Percentiles rank a stretch among this genome's conserved stretches.
Evolutionary conservation across 2,797 vertebrate genomes (phyloP).

Genomic region (Paedocypris micromegethes): DNA sequence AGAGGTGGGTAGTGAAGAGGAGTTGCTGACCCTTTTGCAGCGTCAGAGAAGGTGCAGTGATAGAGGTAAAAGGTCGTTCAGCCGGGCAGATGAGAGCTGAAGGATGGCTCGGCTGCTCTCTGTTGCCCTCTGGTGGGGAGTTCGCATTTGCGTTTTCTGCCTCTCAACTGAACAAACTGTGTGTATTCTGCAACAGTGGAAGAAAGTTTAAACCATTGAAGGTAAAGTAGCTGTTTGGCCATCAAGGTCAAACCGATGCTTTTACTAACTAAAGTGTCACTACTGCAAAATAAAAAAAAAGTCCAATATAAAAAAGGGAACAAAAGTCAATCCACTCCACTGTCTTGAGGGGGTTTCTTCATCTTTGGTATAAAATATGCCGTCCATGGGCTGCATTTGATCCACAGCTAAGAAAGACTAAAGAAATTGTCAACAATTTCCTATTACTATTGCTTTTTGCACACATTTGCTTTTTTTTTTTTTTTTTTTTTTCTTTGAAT

Average conservation of each 20-base stretch:
- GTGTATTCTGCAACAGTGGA: slow-evolving; percentile 72
- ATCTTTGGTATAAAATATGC: slow-evolving; percentile 99
- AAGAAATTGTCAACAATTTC: slow-evolving; percentile 98
- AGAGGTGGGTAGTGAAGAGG: slow-evolving; percentile 17
- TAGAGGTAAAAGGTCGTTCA: slow-evolving; percentile 32
- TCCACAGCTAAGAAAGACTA: slow-evolving; percentile 94
- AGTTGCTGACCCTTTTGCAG: slow-evolving; percentile 21
- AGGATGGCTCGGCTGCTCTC: slow-evolving; percentile 33
- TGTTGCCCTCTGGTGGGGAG: slow-evolving; percentile 43
- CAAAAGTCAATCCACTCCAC: slow-evolving; percentile 78
- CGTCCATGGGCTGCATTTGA: slow-evolving; percentile 91
- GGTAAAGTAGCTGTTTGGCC: slow-evolving; percentile 76
- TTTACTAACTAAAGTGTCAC: slow-evolving; percentile 53
- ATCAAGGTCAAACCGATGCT: slow-evolving; percentile 78
- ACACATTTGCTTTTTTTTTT: slow-evolving; percentile 62
- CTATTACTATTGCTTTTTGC: slow-evolving; percentile 96
- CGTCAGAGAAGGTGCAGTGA: slow-evolving; percentile 32
- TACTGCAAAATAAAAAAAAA: slow-evolving; percentile 33
- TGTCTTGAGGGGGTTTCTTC: slow-evolving; percentile 82
- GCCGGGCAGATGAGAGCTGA: slow-evolving; percentile 27
- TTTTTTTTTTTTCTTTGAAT: slow-evolving; percentile 67
- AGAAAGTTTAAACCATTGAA: slow-evolving; percentile 75
- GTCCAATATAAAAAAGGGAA: slow-evolving; percentile 45
- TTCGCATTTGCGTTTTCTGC: slow-evolving; percentile 34
- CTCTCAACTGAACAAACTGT: slow-evolving; percentile 32